phyloP scores from a whole-genome alignment of 2,888 invertebrate genomes.

The Ceratothoa steindachneri region DNA sequence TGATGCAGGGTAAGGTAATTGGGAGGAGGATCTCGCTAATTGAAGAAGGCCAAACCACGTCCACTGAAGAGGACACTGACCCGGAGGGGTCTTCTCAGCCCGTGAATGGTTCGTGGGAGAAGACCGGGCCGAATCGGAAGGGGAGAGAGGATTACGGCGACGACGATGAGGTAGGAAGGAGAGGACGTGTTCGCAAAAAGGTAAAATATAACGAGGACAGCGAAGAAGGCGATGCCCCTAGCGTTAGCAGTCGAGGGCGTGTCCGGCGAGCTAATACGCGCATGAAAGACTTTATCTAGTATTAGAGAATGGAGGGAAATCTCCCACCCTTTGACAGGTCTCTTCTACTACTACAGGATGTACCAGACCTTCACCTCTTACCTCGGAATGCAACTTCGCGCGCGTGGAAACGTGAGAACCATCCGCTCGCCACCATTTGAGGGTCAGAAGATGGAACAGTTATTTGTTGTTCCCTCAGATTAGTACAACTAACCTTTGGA shows the following conservation, averaged over 20 bases:
- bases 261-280: constrained; percentile 42
- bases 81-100: constrained; percentile 13
- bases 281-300: constrained; percentile 46
- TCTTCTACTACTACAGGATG: no score
- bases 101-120: constrained; percentile 18
- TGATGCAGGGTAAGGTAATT: not conserved
- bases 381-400: no score
- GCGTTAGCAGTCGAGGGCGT: constrained; percentile 44
- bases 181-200: constrained; percentile 1
- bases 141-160: not conserved
- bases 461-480: no score
- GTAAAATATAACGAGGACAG: constrained; percentile 23
- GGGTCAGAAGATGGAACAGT: no score
- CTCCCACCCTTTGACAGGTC: no score
- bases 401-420: no score
- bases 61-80: not conserved
- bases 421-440: no score
- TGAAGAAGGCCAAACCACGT: not conserved
- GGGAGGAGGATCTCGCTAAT: not conserved
- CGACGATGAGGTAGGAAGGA: constrained; percentile 17
- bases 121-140: not conserved
- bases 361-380: no score
- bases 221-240: constrained; percentile 29
- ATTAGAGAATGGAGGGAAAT: constrained; percentile 28
- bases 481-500: no score